Conservation (phyloP, 1,140 invertebrate species). For the Brachionus calyciflorus region DNA sequence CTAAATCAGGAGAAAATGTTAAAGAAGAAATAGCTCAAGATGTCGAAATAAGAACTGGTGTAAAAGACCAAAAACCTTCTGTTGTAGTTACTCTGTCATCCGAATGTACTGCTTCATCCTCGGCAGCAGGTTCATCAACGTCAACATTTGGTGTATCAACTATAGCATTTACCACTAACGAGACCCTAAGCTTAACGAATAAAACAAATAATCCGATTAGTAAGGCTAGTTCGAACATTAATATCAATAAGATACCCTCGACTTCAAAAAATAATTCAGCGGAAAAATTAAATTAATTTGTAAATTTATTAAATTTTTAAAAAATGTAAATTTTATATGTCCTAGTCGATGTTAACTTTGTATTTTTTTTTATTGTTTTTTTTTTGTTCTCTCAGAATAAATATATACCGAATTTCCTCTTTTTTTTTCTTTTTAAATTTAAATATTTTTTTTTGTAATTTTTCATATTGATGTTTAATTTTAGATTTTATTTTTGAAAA, state of each 20-base stretch:
- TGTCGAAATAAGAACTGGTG: not conserved
- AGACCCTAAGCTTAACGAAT: not conserved
- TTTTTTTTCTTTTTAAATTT: not conserved
- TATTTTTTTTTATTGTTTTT: not conserved
- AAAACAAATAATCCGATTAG: not conserved
- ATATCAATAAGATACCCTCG: not conserved
- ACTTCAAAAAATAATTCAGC: slow-evolving; percentile 18
- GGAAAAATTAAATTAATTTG: not conserved
- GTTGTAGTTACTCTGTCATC: not conserved
- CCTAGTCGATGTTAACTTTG: slow-evolving; percentile 36
- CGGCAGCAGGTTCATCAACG: slow-evolving; percentile 7
- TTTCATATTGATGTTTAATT: too few relatives aligned
- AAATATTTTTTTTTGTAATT: not conserved
- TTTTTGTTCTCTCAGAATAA: not conserved
- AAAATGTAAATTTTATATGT: slow-evolving; percentile 4
- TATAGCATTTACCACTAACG: not conserved
- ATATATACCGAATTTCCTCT: not conserved
- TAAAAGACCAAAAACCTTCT: not conserved
- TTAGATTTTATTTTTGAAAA: too few relatives aligned
- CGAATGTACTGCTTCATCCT: not conserved
- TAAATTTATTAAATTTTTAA: not conserved
- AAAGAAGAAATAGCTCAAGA: not conserved
- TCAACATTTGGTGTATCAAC: not conserved
- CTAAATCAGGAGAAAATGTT: not conserved
- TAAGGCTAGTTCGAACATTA: not conserved